These are phyloP conservation scores for Coregonus ussuriensis DNA, from an alignment of 2,797 vertebrate genomes.

Conservation along the genomic window DNA sequence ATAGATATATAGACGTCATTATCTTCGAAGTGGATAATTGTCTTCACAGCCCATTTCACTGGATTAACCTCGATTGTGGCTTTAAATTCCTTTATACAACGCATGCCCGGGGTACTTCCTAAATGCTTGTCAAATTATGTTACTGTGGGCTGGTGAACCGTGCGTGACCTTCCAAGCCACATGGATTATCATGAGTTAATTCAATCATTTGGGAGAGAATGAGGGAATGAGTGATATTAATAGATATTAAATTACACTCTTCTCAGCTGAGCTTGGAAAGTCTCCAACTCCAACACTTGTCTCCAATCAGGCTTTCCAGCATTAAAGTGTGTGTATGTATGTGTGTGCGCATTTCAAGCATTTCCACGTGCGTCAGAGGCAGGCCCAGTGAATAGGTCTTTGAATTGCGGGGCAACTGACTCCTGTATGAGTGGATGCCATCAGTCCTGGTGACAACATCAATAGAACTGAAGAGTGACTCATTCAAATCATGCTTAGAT, in stretches of 20 bases:
- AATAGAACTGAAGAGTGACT: constrained; percentile 11
- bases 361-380: neutral
- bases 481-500: constrained; percentile 2
- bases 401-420: constrained; percentile 17
- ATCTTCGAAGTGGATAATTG: neutral
- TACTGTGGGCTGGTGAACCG: neutral
- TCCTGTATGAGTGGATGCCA: neutral
- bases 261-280: neutral
- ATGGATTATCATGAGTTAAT: neutral
- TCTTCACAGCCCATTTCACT: constrained; percentile 3
- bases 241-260: neutral
- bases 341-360: neutral
- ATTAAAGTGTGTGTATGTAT: neutral
- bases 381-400: neutral
- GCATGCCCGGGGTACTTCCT: neutral
- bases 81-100: neutral
- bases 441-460: neutral
- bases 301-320: neutral
- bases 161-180: neutral
- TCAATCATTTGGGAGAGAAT: neutral
- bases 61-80: neutral
- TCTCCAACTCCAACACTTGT: neutral
- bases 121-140: neutral
- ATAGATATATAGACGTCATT: neutral
- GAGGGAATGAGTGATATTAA: neutral